A percentile compares a stretch with the other conserved stretches of the same genome.
Conservation (phyloP, 2,113 vertebrate genomes). For the Physeter macrocephalus region DNA sequence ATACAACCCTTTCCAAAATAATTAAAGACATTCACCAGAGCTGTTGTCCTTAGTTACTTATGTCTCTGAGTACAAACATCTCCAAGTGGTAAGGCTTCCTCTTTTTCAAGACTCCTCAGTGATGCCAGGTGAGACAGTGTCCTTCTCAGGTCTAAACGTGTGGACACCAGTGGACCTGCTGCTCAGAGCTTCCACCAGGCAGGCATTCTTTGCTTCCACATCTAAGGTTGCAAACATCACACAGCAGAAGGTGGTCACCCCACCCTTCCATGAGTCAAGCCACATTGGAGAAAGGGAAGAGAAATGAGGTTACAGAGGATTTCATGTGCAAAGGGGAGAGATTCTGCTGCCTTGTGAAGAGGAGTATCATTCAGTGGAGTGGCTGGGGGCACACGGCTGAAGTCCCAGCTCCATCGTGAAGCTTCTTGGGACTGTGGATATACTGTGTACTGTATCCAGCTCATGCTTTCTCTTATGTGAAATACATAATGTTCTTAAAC, state of each 20-base stretch:
- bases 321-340: not conserved
- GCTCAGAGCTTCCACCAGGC: not conserved
- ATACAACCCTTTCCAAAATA: not conserved
- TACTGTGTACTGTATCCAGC: too few relatives aligned
- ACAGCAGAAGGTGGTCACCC: not conserved
- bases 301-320: not conserved
- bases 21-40: not conserved
- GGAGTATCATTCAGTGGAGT: too few relatives aligned
- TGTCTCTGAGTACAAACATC: not conserved
- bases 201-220: not conserved
- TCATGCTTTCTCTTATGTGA: not conserved
- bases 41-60: too few relatives aligned
- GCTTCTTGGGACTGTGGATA: not conserved
- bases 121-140: not conserved
- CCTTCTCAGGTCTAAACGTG: accelerated
- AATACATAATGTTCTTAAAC: not conserved
- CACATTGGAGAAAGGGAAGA: not conserved
- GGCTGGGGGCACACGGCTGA: too few relatives aligned
- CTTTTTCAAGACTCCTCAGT: not conserved
- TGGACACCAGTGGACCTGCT: not conserved
- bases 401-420: not conserved
- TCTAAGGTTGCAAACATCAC: not conserved
- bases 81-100: not conserved
- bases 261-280: not conserved
- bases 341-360: not conserved